Percentiles rank a stretch among this genome's conserved stretches.
These are phyloP conservation scores for Mesitornis unicolor DNA, from an alignment of 2,113 vertebrate genomes.

Conservation along the genomic window DNA sequence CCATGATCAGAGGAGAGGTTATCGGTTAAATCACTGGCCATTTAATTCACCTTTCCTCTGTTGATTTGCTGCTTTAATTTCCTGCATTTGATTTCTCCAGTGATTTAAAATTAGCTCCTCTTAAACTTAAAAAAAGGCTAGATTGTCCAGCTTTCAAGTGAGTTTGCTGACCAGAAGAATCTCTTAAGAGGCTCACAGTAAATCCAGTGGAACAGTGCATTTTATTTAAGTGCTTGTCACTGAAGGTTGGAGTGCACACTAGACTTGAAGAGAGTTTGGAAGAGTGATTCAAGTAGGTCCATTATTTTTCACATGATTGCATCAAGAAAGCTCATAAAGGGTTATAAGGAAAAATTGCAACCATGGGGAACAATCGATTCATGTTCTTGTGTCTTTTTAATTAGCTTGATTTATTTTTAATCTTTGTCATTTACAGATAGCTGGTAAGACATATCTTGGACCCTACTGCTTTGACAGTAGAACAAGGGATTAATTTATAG, in stretches of 20 bases:
- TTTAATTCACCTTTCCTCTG: background rate
- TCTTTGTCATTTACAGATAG: background rate
- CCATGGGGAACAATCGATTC: background rate
- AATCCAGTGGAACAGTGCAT: background rate
- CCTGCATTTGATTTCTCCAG: background rate
- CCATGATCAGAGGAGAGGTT: background rate
- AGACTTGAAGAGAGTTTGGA: constrained; percentile 24
- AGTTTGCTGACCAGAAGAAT: constrained; percentile 40
- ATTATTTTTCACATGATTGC: constrained; percentile 25
- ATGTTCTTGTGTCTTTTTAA: background rate
- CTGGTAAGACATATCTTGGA: background rate
- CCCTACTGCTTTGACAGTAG: background rate
- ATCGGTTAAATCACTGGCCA: background rate
- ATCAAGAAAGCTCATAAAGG: background rate
- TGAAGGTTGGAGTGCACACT: background rate
- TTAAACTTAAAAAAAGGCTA: background rate
- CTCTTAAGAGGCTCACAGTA: constrained; percentile 4
- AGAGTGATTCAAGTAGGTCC: background rate
- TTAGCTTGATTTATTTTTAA: constrained; percentile 12
- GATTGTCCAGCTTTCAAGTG: background rate
- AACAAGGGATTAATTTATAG: background rate
- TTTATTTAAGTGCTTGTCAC: constrained; percentile 23
- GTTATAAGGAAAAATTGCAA: background rate
- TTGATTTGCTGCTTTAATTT: constrained; percentile 24
- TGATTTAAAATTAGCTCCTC: constrained; percentile 34